phyloP scores from a whole-genome alignment of 2,113 vertebrate genomes.

The Petromus typicus region DNA sequence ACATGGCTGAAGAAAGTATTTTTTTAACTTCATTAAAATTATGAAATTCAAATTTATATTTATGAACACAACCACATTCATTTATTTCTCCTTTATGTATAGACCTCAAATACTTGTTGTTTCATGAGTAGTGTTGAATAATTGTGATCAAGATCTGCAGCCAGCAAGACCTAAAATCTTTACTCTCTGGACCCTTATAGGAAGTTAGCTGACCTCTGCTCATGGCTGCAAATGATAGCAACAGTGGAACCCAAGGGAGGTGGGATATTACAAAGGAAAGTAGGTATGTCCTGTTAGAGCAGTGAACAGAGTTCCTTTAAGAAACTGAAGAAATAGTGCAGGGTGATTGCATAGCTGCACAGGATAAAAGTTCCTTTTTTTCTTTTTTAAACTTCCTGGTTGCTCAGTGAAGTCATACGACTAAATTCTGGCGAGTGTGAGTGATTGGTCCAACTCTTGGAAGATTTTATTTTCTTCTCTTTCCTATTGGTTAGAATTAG shows the following conservation, averaged over 20 bases:
- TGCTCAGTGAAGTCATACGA: background rate
- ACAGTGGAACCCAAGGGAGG: background rate
- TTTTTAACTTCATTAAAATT: background rate
- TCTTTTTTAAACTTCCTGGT: background rate
- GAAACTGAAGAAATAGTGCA: background rate
- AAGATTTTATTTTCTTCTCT: background rate
- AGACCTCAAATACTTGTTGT: background rate
- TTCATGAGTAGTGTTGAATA: background rate
- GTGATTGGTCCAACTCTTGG: background rate
- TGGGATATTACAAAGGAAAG: background rate
- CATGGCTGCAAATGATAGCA: background rate
- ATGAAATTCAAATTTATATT: background rate
- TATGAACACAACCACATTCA: background rate
- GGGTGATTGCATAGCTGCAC: background rate
- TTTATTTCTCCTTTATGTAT: background rate
- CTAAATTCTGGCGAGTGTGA: constrained; percentile 3
- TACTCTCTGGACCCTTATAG: background rate
- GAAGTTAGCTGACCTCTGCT: background rate
- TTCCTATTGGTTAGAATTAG: constrained; percentile 14
- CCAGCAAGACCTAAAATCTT: background rate
- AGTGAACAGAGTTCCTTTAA: background rate
- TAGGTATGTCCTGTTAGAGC: background rate
- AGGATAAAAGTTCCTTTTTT: background rate
- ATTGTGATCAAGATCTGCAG: background rate
- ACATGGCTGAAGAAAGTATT: background rate